Evolutionary conservation across 2,113 vertebrate genomes (phyloP), one percentile per base, ranked within the genome.

Genomic region (Buteo buteo): DNA sequence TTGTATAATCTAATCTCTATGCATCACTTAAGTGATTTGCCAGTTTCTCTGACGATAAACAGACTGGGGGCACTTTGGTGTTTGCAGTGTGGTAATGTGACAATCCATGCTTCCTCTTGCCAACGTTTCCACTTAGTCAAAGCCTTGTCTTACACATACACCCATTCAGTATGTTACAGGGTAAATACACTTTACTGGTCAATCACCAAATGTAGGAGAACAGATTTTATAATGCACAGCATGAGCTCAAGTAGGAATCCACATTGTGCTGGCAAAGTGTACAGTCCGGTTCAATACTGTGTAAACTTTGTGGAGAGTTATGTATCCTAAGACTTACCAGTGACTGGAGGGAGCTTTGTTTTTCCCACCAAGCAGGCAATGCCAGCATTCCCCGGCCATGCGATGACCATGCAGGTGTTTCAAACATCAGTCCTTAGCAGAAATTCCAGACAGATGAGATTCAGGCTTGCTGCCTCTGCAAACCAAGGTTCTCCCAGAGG

Each of bases 21-120:
- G 36, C 88, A 70, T 94, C 76, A 73, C 36, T 44, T 10, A 36
- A 65, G 36, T 61, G 32, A 59, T 85, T 77, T 64, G 6, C 32
- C 70, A 25, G 26, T 79, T 87, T 64, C 40, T 79, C 70, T 76
- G 61, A 69, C 72, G 49, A 85, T 57, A 87, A 96, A 80, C n/a
- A 19, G 22, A 50, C 36, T 13, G 7, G 19, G 8, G 34, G 7
- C 62, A 72, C 40, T 80, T 50, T 18, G 70, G 28, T 77, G 40
- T 69, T 87, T 76, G 90, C 70, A 70, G 45, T 25, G 16, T 3
- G 11, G 16, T 15, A 82, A 69, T 11, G 22, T n/a, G 81, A 76
- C 34, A 79, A 36, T 65, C 11, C 66, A 42, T 0, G 2, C 16
- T 82, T 92, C 74, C 62, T 89, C 57, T 32, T 45, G 36, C 12